A percentile compares a stretch with the other conserved stretches of the same genome.
These are phyloP conservation scores for Agriopis marginaria DNA, from an alignment of 2,888 invertebrate genomes.

Conservation along the genomic window DNA sequence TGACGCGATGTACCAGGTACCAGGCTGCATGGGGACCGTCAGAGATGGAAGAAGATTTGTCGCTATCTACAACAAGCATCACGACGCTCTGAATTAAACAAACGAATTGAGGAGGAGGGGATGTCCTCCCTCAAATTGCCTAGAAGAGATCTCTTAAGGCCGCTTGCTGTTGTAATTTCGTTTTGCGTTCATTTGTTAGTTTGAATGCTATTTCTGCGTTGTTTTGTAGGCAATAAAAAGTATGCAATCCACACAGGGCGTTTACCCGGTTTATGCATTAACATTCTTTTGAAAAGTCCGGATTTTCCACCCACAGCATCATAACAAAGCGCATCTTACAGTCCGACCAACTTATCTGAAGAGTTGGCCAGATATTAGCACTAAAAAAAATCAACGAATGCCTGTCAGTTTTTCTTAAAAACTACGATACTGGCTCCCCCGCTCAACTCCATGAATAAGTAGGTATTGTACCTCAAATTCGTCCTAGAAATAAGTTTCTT, in stretches of 20 bases:
- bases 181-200: too few species aligned
- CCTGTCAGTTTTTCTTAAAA: neutral
- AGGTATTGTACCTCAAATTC: slow-evolving; percentile 10
- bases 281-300: slow-evolving; percentile 1
- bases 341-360: neutral
- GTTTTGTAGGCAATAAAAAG: neutral
- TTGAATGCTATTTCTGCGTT: neutral
- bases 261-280: neutral
- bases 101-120: too few species aligned
- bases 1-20: too few species aligned
- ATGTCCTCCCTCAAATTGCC: too few species aligned
- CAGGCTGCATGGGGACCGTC: too few species aligned
- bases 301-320: slow-evolving; percentile 1
- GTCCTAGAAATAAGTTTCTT: slow-evolving; percentile 25
- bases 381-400: neutral
- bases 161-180: too few species aligned
- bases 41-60: too few species aligned
- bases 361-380: neutral
- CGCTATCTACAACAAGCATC: too few species aligned
- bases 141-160: too few species aligned
- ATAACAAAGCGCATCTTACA: neutral
- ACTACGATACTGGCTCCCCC: neutral
- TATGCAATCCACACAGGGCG: neutral
- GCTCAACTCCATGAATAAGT: neutral
- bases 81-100: too few species aligned